phyloP scores from a whole-genome alignment of 2,113 vertebrate genomes.

The Arizona elegans region DNA sequence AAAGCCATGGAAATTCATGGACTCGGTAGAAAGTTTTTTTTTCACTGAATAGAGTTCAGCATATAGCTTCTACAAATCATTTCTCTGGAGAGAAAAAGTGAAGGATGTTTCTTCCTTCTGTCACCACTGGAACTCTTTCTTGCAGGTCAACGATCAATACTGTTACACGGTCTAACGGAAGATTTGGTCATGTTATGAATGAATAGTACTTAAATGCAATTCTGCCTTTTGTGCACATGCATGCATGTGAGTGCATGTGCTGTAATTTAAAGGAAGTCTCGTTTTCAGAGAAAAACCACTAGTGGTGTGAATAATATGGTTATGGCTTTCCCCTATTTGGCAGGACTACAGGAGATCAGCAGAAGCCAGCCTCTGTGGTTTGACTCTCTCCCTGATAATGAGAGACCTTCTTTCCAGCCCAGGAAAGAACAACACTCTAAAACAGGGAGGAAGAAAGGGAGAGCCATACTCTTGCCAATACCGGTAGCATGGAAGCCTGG shows the following conservation, averaged over 20 bases:
- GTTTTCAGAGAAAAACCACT: constrained; percentile 65
- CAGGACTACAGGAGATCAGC: constrained; percentile 52
- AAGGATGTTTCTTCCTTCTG: constrained; percentile 29
- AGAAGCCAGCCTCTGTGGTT: constrained; percentile 76
- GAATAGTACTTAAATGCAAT: constrained; percentile 6
- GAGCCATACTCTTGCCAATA: constrained; percentile 75
- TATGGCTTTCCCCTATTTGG: constrained; percentile 63
- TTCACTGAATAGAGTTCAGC: constrained; percentile 25
- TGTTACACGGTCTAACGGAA: constrained; percentile 38
- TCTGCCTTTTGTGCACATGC: neutral
- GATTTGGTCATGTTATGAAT: constrained; percentile 23
- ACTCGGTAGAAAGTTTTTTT: neutral
- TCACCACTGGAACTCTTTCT: constrained; percentile 40
- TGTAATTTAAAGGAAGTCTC: constrained; percentile 66
- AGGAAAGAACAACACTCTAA: constrained; percentile 72
- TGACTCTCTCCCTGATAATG: constrained; percentile 84
- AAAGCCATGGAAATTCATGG: constrained; percentile 17
- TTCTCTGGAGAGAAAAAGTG: constrained; percentile 47
- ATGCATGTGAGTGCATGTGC: constrained; percentile 15
- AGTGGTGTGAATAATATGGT: constrained; percentile 60
- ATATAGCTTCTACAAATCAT: constrained; percentile 31
- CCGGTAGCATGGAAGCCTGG: constrained; percentile 70
- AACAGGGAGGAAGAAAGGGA: constrained; percentile 70
- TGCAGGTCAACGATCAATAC: constrained; percentile 52
- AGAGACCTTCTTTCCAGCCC: constrained; percentile 68